A percentile compares a stretch with the other conserved stretches of the same genome.
phyloP scores from a whole-genome alignment of 2,797 vertebrate species.

The Pagetopsis macropterus region DNA sequence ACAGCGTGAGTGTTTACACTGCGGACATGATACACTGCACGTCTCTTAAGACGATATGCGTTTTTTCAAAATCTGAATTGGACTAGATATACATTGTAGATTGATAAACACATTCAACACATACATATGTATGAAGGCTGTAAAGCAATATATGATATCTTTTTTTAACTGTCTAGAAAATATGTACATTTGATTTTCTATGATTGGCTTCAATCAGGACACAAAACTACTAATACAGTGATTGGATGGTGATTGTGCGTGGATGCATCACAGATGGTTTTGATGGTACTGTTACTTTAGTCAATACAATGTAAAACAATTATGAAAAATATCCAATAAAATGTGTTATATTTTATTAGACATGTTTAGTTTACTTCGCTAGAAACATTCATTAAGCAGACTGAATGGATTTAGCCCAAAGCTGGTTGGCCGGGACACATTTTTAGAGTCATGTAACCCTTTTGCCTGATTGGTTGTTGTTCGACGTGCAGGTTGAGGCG shows the following conservation, averaged over 20 bases:
- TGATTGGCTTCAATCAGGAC: neutral
- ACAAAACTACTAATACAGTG: neutral
- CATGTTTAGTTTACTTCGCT: neutral
- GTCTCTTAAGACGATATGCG: conserved; percentile 23
- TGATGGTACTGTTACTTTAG: neutral
- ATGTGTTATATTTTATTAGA: too few species aligned
- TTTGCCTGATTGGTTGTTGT: neutral
- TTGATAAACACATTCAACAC: conserved; percentile 25
- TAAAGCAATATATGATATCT: neutral
- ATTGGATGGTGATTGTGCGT: neutral
- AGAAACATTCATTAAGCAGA: fast-evolving
- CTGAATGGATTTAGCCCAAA: neutral
- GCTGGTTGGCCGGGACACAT: neutral
- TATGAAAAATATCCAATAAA: neutral
- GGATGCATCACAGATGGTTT: neutral
- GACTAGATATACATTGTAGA: conserved; percentile 20
- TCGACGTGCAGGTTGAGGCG: neutral
- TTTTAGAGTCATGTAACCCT: neutral
- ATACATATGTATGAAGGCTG: neutral
- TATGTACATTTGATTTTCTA: neutral
- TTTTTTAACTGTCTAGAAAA: neutral
- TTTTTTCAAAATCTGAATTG: conserved; percentile 38
- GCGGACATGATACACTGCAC: conserved; percentile 14
- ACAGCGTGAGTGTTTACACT: conserved; percentile 58
- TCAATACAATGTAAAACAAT: neutral